Conservation (phyloP, 1,140 invertebrate genomes). For the Caenorhabditis inopinata region DNA sequence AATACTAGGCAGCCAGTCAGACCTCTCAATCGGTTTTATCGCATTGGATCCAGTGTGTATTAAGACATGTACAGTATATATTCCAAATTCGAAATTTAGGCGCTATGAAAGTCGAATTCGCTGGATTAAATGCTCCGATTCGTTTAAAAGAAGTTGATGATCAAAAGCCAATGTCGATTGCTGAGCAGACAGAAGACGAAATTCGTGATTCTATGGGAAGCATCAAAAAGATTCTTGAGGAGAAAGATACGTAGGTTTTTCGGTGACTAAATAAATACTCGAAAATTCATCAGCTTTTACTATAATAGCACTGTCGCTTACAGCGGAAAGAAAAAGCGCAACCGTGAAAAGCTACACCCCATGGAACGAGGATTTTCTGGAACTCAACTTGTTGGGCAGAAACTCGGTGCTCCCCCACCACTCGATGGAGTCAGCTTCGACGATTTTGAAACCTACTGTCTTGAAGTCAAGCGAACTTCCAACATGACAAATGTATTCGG, state of each 20-base stretch:
- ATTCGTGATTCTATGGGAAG: neutral
- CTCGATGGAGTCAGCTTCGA: constrained; percentile 68
- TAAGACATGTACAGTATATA: neutral
- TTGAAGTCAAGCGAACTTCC: constrained; percentile 68
- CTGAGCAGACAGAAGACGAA: constrained; percentile 66
- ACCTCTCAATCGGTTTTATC: constrained; percentile 86
- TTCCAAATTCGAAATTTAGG: constrained; percentile 66
- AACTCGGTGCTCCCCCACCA: constrained; percentile 68
- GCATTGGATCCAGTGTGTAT: constrained; percentile 74
- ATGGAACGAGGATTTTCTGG: constrained; percentile 68
- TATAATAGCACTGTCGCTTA: neutral
- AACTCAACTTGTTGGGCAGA: constrained; percentile 66
- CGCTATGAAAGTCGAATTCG: constrained; percentile 82
- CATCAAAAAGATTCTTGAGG: neutral
- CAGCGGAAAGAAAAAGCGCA: constrained; percentile 55
- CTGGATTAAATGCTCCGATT: constrained; percentile 81
- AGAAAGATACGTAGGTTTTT: neutral
- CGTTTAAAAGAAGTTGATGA: neutral
- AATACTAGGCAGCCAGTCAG: constrained; percentile 77
- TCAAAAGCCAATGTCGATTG: neutral
- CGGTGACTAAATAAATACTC: too few relatives aligned
- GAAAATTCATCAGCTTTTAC: neutral
- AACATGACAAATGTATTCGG: constrained; percentile 68
- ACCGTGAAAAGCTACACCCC: constrained; percentile 60
- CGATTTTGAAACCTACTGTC: constrained; percentile 68